These are phyloP conservation scores for Eulithis testata DNA, from an alignment of 2,888 invertebrate species.

Conservation along the genomic window DNA sequence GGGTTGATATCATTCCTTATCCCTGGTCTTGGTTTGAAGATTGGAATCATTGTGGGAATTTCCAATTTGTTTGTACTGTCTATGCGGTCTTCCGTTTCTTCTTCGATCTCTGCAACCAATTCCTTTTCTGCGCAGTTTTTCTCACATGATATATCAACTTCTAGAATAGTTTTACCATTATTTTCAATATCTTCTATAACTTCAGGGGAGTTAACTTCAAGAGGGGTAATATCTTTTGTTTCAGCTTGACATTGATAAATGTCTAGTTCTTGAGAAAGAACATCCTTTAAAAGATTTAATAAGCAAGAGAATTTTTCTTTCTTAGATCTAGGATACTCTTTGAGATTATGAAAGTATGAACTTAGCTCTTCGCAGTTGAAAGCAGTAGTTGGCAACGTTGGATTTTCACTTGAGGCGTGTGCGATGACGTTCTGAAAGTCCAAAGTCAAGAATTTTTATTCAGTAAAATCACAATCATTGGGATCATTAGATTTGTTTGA, in stretches of 20 bases:
- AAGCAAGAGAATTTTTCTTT: constrained; percentile 47
- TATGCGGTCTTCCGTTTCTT: constrained; percentile 32
- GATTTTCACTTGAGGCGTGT: constrained; percentile 10
- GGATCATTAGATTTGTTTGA: too few species aligned
- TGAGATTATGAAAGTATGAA: constrained; percentile 39
- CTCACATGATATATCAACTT: constrained; percentile 13
- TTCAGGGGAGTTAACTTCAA: constrained; percentile 26
- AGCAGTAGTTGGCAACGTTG: constrained; percentile 1
- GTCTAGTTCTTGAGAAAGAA: constrained; percentile 43
- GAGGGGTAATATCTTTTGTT: constrained; percentile 16
- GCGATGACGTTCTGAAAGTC: constrained; percentile 15
- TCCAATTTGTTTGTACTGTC: constrained; percentile 28
- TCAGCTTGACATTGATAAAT: constrained; percentile 7
- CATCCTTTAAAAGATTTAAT: constrained; percentile 42
- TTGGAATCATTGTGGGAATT: constrained; percentile 32
- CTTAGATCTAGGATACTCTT: constrained; percentile 38
- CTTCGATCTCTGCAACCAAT: constrained; percentile 30
- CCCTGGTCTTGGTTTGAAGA: constrained; percentile 35
- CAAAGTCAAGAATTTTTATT: neutral
- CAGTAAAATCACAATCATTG: too few species aligned
- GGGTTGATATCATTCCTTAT: constrained; percentile 14
- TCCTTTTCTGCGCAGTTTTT: constrained; percentile 28
- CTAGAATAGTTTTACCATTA: constrained; percentile 10
- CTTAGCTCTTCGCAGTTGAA: constrained; percentile 27
- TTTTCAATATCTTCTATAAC: constrained; percentile 32